These are phyloP conservation scores for Battus philenor DNA, from an alignment of 1,140 invertebrate species.

Conservation along the genomic window DNA sequence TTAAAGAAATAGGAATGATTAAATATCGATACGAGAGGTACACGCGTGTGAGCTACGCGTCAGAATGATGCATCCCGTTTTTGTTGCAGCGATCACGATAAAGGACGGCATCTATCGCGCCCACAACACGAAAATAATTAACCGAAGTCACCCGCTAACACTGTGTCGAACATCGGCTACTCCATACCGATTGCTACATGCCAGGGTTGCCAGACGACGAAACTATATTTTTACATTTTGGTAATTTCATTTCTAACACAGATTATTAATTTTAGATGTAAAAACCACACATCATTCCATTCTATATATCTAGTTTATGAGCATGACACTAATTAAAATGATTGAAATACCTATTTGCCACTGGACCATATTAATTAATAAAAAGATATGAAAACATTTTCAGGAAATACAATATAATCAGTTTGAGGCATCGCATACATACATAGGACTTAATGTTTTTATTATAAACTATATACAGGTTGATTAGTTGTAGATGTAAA, in stretches of 20 bases:
- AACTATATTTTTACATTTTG: not conserved
- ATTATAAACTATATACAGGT: too few relatives aligned
- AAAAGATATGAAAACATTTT: too few relatives aligned
- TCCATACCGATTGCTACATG: conserved; percentile 68
- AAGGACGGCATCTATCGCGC: conserved; percentile 50
- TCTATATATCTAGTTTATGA: too few relatives aligned
- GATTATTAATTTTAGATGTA: too few relatives aligned
- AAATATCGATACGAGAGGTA: conserved; percentile 11
- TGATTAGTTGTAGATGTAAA: too few relatives aligned
- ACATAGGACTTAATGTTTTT: too few relatives aligned
- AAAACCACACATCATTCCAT: too few relatives aligned
- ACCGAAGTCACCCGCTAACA: conserved; percentile 58
- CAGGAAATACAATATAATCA: too few relatives aligned
- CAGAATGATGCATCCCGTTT: conserved; percentile 49
- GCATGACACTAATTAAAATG: too few relatives aligned
- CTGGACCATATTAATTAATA: too few relatives aligned
- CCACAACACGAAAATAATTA: conserved; percentile 73
- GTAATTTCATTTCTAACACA: not conserved
- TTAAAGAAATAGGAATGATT: conserved; percentile 13
- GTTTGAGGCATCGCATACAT: too few relatives aligned
- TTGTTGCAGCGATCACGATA: conserved; percentile 54
- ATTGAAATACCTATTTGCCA: too few relatives aligned
- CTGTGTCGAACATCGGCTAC: conserved; percentile 64
- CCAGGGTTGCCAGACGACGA: conserved; percentile 1
- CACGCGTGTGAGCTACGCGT: conserved; percentile 8